A percentile compares a stretch with the other conserved stretches of the same genome.
Evolutionary conservation across 2,888 invertebrate genomes (phyloP).

Genomic region (Agriopis leucophaearia): DNA sequence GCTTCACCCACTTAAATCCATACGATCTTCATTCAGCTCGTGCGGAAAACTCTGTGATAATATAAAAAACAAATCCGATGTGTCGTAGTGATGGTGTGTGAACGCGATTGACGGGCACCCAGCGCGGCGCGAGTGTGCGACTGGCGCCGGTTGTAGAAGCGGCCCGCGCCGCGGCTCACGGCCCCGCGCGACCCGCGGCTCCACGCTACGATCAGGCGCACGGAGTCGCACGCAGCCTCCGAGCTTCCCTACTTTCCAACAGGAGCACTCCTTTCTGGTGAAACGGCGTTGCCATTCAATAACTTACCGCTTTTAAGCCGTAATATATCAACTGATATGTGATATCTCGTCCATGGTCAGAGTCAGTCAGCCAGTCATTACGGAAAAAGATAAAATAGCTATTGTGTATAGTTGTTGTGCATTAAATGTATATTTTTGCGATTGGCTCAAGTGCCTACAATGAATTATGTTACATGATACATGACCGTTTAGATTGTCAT

Average conservation of each 20-base stretch:
- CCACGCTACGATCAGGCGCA: slow-evolving; percentile 44
- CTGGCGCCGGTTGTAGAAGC: slow-evolving; percentile 57
- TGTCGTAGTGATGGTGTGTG: slow-evolving; percentile 56
- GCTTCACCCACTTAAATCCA: slow-evolving; percentile 43
- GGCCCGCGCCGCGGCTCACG: slow-evolving; percentile 43
- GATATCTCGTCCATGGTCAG: neutral
- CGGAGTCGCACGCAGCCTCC: slow-evolving; percentile 68
- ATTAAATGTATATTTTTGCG: no score
- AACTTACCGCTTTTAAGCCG: slow-evolving; percentile 7
- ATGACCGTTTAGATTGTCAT: no score
- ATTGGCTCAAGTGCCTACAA: neutral
- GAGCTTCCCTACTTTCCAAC: slow-evolving; percentile 55
- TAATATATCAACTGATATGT: neutral
- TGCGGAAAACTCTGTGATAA: slow-evolving; percentile 51
- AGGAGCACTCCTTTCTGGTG: slow-evolving; percentile 56
- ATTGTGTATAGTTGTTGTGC: no score
- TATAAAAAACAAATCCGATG: slow-evolving; percentile 58
- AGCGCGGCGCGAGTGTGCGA: slow-evolving; percentile 75
- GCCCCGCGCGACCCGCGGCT: slow-evolving; percentile 59
- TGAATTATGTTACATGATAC: neutral
- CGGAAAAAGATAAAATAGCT: no score
- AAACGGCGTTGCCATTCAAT: slow-evolving; percentile 47
- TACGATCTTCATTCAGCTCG: slow-evolving; percentile 56
- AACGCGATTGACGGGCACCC: slow-evolving; percentile 63
- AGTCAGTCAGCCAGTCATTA: no score